These are phyloP conservation scores for Trissolcus japonicus DNA, from an alignment of 2,888 invertebrate species.

Conservation along the genomic window DNA sequence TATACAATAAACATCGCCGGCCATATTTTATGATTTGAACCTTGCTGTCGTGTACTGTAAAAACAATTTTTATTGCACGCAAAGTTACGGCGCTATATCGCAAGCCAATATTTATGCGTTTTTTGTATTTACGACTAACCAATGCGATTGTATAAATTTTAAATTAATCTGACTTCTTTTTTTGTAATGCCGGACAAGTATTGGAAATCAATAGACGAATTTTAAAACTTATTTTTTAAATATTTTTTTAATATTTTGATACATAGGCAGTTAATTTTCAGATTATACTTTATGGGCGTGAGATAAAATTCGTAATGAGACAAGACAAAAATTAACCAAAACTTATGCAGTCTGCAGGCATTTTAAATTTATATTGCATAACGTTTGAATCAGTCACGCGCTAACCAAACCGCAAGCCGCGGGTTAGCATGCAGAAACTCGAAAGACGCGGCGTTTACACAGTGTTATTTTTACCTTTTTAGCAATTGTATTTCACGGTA, in stretches of 20 bases:
- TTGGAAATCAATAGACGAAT: too few species aligned
- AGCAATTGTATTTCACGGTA: constrained; percentile 27
- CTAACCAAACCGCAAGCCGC: constrained; percentile 48
- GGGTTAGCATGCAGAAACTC: constrained; percentile 34
- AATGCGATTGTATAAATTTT: constrained; percentile 15
- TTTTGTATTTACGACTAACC: constrained; percentile 31
- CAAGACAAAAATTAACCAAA: too few species aligned
- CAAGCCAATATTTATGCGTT: neutral
- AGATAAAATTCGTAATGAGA: too few species aligned
- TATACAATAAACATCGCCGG: constrained; percentile 35
- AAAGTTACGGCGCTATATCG: too few species aligned
- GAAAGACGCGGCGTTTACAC: constrained; percentile 40
- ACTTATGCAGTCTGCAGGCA: too few species aligned
- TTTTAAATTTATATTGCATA: constrained; percentile 10
- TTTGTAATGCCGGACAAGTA: too few species aligned
- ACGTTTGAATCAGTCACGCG: constrained; percentile 38
- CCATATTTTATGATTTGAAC: constrained; percentile 48
- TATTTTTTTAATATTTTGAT: too few species aligned
- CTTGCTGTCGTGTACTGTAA: constrained; percentile 25
- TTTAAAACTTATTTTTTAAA: too few species aligned
- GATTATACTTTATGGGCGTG: too few species aligned
- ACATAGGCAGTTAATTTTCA: too few species aligned
- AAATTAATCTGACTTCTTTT: too few species aligned
- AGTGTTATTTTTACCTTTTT: constrained; percentile 23
- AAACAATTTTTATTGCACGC: constrained; percentile 40